Conservation (phyloP, 2,888 invertebrate genomes). For the Drosophila melanosoma region DNA sequence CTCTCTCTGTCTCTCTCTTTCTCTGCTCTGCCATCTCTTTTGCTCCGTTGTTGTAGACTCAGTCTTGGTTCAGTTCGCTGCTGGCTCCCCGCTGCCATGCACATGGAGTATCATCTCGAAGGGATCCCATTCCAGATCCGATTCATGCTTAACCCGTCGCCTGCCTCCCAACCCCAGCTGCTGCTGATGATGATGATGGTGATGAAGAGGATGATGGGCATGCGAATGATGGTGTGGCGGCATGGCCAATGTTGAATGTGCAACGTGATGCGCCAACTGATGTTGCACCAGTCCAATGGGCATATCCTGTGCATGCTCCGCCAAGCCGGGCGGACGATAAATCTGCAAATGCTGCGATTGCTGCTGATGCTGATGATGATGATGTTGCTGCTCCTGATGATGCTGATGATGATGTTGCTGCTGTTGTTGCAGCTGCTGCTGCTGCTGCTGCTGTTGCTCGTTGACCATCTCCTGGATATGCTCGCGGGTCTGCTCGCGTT, state of each 20-base stretch:
- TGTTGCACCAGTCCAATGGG: constrained; percentile 75
- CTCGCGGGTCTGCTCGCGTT: constrained; percentile 82
- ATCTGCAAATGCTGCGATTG: constrained; percentile 62
- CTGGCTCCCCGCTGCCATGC: constrained; percentile 78
- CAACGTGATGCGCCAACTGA: constrained; percentile 58
- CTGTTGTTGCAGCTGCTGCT: constrained; percentile 60
- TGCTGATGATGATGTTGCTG: constrained; percentile 41
- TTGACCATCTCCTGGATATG: constrained; percentile 83
- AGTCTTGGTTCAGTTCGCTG: constrained; percentile 77
- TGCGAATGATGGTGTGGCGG: constrained; percentile 34
- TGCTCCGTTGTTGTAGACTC: constrained; percentile 32
- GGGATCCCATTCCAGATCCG: constrained; percentile 82
- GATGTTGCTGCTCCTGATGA: constrained; percentile 12
- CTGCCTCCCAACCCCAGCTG: constrained; percentile 27
- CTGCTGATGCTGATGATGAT: neutral
- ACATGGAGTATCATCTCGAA: constrained; percentile 83
- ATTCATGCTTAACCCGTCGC: constrained; percentile 79
- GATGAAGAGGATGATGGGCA: constrained; percentile 28
- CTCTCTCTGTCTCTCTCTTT: constrained; percentile 1
- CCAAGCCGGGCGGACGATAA: constrained; percentile 63
- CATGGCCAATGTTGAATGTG: constrained; percentile 57
- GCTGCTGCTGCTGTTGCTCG: constrained; percentile 79
- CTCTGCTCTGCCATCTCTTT: constrained; percentile 1
- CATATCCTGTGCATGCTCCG: constrained; percentile 74
- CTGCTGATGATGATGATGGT: constrained; percentile 38